These are phyloP conservation scores for Distichodus sexfasciatus DNA, from an alignment of 2,797 vertebrate genomes.

Conservation along the genomic window DNA sequence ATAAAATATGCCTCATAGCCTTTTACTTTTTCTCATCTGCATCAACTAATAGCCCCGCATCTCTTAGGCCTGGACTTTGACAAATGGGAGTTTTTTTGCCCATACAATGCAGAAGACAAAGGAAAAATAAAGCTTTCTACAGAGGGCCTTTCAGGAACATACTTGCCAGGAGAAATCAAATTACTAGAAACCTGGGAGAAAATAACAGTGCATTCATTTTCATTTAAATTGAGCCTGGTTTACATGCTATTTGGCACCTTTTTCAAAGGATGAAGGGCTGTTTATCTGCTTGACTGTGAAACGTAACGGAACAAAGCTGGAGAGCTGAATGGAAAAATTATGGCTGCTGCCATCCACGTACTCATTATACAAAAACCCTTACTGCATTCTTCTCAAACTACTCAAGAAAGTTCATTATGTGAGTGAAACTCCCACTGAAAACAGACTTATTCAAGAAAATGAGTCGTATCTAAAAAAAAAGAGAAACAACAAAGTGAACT, in stretches of 20 bases:
- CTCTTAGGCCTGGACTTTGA: background rate
- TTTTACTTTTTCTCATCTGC: background rate
- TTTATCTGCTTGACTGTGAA: conserved; percentile 14
- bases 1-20: background rate
- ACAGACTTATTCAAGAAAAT: background rate
- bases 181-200: conserved; percentile 1
- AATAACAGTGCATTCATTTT: conserved; percentile 9
- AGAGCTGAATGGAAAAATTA: conserved; percentile 18
- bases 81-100: background rate
- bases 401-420: conserved; percentile 11
- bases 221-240: conserved; percentile 11
- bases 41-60: background rate
- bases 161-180: background rate
- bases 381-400: conserved; percentile 10
- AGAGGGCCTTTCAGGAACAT: background rate
- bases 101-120: background rate
- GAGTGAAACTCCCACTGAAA: conserved; percentile 2
- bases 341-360: background rate
- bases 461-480: background rate
- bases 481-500: background rate
- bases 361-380: conserved; percentile 28
- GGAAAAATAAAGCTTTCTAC: background rate
- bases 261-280: conserved; percentile 25
- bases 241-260: background rate
- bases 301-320: conserved; percentile 28